A percentile compares a stretch with the other conserved stretches of the same genome.
Evolutionary conservation across 2,113 vertebrate genomes (phyloP).

Genomic region (Silurus meridionalis): DNA sequence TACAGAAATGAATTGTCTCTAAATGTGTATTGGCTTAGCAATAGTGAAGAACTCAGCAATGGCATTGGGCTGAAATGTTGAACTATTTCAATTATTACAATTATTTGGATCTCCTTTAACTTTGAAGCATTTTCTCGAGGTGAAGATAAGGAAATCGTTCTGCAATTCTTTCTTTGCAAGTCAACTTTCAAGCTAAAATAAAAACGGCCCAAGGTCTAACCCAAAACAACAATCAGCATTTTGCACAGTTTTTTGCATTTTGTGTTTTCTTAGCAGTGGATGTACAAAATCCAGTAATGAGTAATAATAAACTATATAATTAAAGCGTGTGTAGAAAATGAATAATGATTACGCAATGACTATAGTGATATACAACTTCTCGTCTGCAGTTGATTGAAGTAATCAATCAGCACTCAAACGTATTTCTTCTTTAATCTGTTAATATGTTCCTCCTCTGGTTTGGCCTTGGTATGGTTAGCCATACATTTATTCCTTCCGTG

Average conservation of each 20-base stretch:
- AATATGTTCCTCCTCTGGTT: neutral
- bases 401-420: slow-evolving; percentile 17
- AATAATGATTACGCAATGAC: slow-evolving; percentile 13
- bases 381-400: slow-evolving; percentile 1
- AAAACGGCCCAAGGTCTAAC: neutral
- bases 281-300: neutral
- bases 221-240: neutral
- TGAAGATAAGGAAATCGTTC: neutral
- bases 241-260: neutral
- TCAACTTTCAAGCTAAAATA: no score
- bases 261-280: neutral
- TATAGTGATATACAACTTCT: slow-evolving; percentile 14
- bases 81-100: neutral
- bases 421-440: slow-evolving; percentile 9
- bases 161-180: neutral
- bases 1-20: neutral
- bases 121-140: neutral
- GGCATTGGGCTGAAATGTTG: neutral
- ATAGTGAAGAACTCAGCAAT: neutral
- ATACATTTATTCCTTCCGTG: slow-evolving; percentile 18
- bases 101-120: neutral
- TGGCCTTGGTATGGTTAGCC: neutral
- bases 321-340: neutral
- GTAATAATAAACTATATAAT: slow-evolving; percentile 4
- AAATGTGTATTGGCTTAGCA: neutral